These are phyloP conservation scores for Eumaeus atala DNA, from an alignment of 1,140 invertebrate genomes.

Conservation along the genomic window DNA sequence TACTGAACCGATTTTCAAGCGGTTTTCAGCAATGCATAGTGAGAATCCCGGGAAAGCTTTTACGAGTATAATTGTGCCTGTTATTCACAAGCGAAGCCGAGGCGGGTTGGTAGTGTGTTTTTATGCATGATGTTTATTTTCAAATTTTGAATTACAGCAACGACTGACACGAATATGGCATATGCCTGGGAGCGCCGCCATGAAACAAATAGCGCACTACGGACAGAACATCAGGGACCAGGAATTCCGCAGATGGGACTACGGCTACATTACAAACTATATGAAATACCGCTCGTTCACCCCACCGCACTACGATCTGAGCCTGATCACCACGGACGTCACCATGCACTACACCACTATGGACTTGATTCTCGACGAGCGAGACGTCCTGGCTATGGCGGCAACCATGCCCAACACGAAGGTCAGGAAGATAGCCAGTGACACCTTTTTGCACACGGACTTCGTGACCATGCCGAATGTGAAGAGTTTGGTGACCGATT, in stretches of 20 bases:
- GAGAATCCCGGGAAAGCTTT: no score
- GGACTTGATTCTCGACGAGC: slow-evolving; percentile 35
- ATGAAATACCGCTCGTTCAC: slow-evolving; percentile 24
- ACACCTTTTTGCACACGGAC: slow-evolving; percentile 36
- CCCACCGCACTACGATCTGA: slow-evolving; percentile 37
- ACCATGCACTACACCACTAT: slow-evolving; percentile 42
- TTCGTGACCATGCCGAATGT: slow-evolving; percentile 32
- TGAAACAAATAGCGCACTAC: slow-evolving; percentile 46
- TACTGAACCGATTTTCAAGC: no score
- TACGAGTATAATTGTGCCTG: no score
- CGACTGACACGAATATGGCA: slow-evolving; percentile 13
- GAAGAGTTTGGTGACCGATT: slow-evolving; percentile 40
- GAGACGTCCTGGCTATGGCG: slow-evolving; percentile 40
- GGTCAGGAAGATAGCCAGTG: slow-evolving; percentile 32
- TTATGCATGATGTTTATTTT: no score
- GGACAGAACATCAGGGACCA: slow-evolving; percentile 49
- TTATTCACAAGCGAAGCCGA: no score
- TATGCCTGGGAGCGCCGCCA: slow-evolving; percentile 29
- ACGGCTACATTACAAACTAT: slow-evolving; percentile 28
- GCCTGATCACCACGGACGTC: slow-evolving; percentile 30
- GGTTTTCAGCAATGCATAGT: no score
- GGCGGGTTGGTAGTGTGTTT: no score
- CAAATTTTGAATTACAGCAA: slow-evolving; percentile 9
- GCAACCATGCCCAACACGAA: slow-evolving; percentile 34
- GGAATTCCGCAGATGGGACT: slow-evolving; percentile 39